Conservation (phyloP, 2,113 vertebrate species). For the Solenodon paradoxus region DNA sequence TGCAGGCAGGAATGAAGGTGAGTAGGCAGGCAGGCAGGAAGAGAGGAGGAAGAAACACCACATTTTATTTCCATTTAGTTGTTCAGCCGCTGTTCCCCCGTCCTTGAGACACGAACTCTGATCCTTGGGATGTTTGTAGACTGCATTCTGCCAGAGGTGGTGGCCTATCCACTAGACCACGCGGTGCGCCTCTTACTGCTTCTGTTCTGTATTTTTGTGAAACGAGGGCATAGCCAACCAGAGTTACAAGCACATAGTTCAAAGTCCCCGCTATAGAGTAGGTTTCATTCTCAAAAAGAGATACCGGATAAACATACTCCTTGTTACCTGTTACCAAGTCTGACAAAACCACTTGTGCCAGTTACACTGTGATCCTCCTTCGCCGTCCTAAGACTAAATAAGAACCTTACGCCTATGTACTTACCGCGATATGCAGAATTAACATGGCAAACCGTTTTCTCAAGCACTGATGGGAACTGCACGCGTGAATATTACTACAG, state of each 20-base stretch:
- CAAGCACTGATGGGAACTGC: background rate
- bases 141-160: too few relatives aligned
- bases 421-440: background rate
- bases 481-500: background rate
- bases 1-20: too few relatives aligned
- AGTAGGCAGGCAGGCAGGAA: too few relatives aligned
- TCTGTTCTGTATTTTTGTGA: constrained; percentile 13
- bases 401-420: background rate
- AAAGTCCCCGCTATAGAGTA: background rate
- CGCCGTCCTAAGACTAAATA: background rate
- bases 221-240: background rate
- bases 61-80: too few relatives aligned
- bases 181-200: background rate
- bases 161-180: too few relatives aligned
- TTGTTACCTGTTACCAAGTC: background rate
- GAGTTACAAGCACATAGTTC: background rate
- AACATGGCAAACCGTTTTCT: background rate
- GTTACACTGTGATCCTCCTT: background rate
- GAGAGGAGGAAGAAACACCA: too few relatives aligned
- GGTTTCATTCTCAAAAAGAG: background rate
- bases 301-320: background rate
- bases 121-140: too few relatives aligned
- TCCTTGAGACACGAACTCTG: too few relatives aligned
- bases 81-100: too few relatives aligned
- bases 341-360: background rate